Conservation (phyloP, 2,113 vertebrate species). For the Coptodon rendalli region DNA sequence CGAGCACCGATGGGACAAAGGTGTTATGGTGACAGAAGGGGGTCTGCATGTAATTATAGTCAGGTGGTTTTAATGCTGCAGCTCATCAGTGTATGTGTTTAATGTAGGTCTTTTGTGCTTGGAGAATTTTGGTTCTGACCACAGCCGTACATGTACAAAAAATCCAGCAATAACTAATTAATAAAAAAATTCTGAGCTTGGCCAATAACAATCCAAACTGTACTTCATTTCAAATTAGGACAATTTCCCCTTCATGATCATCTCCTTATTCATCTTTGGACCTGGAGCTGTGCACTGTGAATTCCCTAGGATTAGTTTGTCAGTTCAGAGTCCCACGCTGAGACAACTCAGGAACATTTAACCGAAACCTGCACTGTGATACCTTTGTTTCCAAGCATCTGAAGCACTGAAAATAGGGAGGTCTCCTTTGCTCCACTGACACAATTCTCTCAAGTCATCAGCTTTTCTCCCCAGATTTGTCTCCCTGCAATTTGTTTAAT, state of each 20-base stretch:
- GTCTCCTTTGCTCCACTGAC: not conserved
- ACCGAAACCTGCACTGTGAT: not conserved
- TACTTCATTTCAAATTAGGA: not conserved
- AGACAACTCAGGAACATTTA: not conserved
- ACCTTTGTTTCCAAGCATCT: not conserved
- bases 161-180: not conserved
- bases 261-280: not conserved
- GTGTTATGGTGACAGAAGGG: not conserved
- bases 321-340: accelerated
- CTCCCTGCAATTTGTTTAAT: not conserved
- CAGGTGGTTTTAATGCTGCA: not conserved
- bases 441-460: not conserved
- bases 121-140: not conserved
- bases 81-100: not conserved
- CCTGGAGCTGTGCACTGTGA: not conserved
- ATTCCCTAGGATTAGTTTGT: not conserved
- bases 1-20: not conserved
- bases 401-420: not conserved
- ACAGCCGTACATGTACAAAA: not conserved
- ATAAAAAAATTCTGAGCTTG: not conserved
- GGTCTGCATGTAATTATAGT: not conserved
- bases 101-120: not conserved
- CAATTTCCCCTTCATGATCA: not conserved
- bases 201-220: not conserved
- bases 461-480: not conserved